Conservation (phyloP, 2,888 invertebrate species). For the Petrophora chlorosata region DNA sequence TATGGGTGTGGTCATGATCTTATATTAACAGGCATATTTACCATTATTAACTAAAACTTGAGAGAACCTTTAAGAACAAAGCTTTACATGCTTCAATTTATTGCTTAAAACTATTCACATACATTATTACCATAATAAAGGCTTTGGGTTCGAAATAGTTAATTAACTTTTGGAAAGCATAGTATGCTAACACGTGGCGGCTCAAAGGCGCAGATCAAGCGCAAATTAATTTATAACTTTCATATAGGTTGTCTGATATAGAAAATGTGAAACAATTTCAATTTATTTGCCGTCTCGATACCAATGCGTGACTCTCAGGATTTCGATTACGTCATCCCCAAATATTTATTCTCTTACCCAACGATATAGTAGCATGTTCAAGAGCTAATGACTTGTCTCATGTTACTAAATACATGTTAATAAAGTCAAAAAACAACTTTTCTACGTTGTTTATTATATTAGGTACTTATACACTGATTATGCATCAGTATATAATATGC, state of each 20-base stretch:
- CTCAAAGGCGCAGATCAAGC: constrained; percentile 16
- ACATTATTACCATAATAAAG: constrained; percentile 3
- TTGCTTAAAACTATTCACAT: constrained; percentile 9
- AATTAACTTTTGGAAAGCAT: constrained; percentile 24
- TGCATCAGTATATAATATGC: background rate
- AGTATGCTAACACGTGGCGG: constrained; percentile 15
- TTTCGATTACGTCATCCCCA: constrained; percentile 14
- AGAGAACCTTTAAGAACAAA: background rate
- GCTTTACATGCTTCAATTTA: constrained; percentile 3
- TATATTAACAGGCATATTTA: too few species aligned
- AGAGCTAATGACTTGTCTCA: constrained; percentile 3
- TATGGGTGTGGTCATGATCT: too few species aligned
- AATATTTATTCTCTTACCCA: constrained; percentile 12
- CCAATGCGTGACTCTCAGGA: constrained; percentile 19
- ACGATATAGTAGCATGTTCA: background rate
- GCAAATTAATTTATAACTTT: constrained; percentile 25
- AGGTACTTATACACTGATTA: background rate
- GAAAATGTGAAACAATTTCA: constrained; percentile 26
- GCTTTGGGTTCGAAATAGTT: constrained; percentile 20
- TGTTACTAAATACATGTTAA: too few species aligned
- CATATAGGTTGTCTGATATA: constrained; percentile 19
- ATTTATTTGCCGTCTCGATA: constrained; percentile 22
- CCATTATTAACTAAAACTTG: too few species aligned
- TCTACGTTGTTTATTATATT: background rate
- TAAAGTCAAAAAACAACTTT: too few species aligned